Percentiles rank a stretch among this genome's conserved stretches.
Evolutionary conservation across 2,113 vertebrate species (phyloP).

Genomic region (Gopherus evgoodei): DNA sequence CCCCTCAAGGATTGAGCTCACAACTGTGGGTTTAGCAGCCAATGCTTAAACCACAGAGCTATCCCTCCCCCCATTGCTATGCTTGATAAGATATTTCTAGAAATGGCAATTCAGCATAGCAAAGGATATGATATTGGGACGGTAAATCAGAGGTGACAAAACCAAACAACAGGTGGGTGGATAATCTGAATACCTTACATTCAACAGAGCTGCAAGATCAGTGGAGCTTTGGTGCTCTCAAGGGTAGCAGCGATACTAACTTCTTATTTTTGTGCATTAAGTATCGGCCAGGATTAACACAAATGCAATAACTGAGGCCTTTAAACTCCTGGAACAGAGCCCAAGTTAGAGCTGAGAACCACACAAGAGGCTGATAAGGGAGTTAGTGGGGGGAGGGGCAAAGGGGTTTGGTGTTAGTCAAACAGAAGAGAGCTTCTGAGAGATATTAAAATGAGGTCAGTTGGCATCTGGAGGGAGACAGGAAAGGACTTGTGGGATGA

Average conservation of each 20-base stretch:
- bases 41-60: too few species aligned
- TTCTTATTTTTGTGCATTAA: neutral
- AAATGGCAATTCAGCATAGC: constrained; percentile 42
- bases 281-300: neutral
- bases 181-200: rapidly evolving
- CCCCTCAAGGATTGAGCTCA: too few species aligned
- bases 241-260: neutral
- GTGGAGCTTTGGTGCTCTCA: neutral
- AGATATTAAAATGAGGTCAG: neutral
- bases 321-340: neutral
- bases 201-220: neutral
- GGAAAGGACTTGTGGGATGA: neutral
- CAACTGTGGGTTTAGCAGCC: too few species aligned
- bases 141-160: constrained; percentile 55
- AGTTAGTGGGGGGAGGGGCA: rapidly evolving
- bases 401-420: rapidly evolving
- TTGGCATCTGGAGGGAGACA: neutral
- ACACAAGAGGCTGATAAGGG: neutral
- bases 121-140: constrained; percentile 47
- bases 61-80: neutral
- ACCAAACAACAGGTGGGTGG: constrained; percentile 10
- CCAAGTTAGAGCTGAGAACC: neutral
- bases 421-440: neutral
- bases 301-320: neutral
- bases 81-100: constrained; percentile 59